These are phyloP conservation scores for Periophthalmodon schlosseri DNA, from an alignment of 2,113 vertebrate species.

Conservation along the genomic window DNA sequence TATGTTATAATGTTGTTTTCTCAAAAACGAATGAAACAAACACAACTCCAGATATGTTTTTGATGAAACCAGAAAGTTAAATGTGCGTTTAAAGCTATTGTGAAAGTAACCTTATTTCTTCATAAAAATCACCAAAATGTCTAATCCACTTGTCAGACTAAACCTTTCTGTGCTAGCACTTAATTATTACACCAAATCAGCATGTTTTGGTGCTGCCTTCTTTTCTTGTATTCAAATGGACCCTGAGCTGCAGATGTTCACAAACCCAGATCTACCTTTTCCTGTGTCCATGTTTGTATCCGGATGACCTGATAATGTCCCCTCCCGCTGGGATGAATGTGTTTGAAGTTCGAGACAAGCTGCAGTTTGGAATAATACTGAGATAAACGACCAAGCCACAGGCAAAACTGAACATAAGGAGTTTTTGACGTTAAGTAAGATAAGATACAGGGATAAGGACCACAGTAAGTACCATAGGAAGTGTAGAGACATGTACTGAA, in stretches of 20 bases:
- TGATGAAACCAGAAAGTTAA: no score
- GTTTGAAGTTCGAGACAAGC: slow-evolving; percentile 34
- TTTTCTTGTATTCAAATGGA: neutral
- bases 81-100: neutral
- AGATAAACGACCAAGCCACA: slow-evolving; percentile 26
- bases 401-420: neutral
- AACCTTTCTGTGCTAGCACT: neutral
- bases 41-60: no score
- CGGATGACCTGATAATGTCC: slow-evolving; percentile 41
- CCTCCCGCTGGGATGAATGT: slow-evolving; percentile 25
- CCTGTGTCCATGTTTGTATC: slow-evolving; percentile 16
- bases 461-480: slow-evolving; percentile 2
- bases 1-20: no score
- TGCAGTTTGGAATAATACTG: slow-evolving; percentile 28
- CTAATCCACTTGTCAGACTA: no score
- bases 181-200: slow-evolving; percentile 6
- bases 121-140: no score
- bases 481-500: neutral
- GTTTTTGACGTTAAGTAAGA: slow-evolving; percentile 8
- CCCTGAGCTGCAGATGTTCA: slow-evolving; percentile 7
- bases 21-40: no score
- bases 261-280: neutral
- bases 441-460: slow-evolving; percentile 8
- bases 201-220: neutral
- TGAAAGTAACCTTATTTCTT: neutral